Conservation (phyloP, 2,113 vertebrate species). For the Thunnus thynnus region DNA sequence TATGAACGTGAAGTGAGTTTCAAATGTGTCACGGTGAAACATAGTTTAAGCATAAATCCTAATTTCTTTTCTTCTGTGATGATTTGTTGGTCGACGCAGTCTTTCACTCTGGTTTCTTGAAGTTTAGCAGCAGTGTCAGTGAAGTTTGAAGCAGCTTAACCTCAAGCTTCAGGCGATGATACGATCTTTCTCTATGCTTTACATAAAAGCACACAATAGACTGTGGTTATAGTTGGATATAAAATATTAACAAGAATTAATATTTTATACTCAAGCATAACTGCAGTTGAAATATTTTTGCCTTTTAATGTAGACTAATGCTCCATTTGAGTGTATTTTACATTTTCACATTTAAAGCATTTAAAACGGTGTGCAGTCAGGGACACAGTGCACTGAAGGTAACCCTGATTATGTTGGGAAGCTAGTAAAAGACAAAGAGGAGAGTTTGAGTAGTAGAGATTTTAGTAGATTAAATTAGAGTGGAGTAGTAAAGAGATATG, state of each 20-base stretch:
- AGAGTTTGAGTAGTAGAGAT: background rate
- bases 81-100: background rate
- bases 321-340: background rate
- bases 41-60: background rate
- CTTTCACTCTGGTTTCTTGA: background rate
- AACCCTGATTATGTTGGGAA: background rate
- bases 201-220: background rate
- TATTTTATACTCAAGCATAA: background rate
- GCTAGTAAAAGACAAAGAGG: too few relatives aligned
- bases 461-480: background rate
- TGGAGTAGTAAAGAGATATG: background rate
- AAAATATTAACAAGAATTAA: constrained; percentile 6
- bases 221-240: background rate
- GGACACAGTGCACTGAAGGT: background rate
- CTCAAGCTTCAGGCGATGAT: too few relatives aligned
- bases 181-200: too few relatives aligned
- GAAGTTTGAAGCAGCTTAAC: too few relatives aligned
- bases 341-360: background rate
- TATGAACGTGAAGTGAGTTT: background rate
- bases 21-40: background rate
- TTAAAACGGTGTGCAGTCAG: background rate
- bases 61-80: background rate
- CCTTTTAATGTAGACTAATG: background rate
- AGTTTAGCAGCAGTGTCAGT: background rate
- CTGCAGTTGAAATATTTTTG: background rate